Conservation (phyloP, 1,140 invertebrate species). For the Drosophila ercepeae region DNA sequence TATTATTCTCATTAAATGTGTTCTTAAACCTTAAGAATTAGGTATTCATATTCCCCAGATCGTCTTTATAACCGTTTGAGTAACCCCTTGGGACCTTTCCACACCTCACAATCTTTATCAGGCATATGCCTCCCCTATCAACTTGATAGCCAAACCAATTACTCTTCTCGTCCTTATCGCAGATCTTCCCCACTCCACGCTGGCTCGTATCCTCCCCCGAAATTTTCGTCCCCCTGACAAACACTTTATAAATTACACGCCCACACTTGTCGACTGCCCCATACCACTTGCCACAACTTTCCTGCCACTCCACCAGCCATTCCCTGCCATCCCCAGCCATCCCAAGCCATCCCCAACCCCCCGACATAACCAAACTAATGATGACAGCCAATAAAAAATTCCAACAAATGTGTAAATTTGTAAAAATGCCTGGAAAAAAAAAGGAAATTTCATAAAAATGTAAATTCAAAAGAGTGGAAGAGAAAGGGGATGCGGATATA, state of each 20-base stretch:
- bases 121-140: conserved; percentile 35
- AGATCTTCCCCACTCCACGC: conserved; percentile 15
- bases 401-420: conserved; percentile 79
- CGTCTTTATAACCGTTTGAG: conserved; percentile 18
- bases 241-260: conserved; percentile 61
- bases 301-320: neutral
- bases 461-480: conserved; percentile 45
- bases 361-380: conserved; percentile 68
- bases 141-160: conserved; percentile 37
- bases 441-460: conserved; percentile 60
- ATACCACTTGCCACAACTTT: conserved; percentile 5
- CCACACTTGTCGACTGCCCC: conserved; percentile 59
- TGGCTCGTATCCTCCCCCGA: conserved; percentile 3
- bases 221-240: conserved; percentile 20
- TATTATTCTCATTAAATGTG: neutral
- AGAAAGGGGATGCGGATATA: conserved; percentile 9
- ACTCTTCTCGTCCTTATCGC: conserved; percentile 46
- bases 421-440: conserved; percentile 53
- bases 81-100: conserved; percentile 14
- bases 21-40: neutral
- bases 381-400: conserved; percentile 78
- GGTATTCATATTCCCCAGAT: conserved; percentile 13
- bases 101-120: conserved; percentile 9
- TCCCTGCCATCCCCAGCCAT: neutral
- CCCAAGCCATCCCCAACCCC: conserved; percentile 24